Percentiles rank a stretch among this genome's conserved stretches.
phyloP scores from a whole-genome alignment of 2,888 invertebrate genomes.

The Orthosia cruda region DNA sequence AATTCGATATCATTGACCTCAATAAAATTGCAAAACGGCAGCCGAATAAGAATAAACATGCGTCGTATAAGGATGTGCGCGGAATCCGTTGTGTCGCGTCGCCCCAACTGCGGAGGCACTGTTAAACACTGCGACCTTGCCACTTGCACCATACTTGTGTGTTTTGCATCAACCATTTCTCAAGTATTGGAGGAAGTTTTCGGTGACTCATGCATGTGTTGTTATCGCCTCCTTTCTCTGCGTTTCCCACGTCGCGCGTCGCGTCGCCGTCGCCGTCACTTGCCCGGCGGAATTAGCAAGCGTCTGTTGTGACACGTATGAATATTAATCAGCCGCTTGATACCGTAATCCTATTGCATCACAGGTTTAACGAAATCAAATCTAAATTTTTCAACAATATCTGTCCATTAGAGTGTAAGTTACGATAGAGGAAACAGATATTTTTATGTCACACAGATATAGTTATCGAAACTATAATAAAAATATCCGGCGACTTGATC shows the following conservation, averaged over 20 bases:
- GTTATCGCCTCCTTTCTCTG: conserved; percentile 3
- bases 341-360: conserved; percentile 20
- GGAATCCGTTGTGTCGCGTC: conserved; percentile 1
- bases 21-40: conserved; percentile 60
- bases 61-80: conserved; percentile 51
- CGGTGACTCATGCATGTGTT: conserved; percentile 13
- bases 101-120: background rate
- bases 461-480: conserved; percentile 46
- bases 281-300: background rate
- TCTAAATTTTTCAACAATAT: conserved; percentile 34
- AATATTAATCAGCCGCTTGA: conserved; percentile 32
- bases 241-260: background rate
- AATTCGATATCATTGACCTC: conserved; percentile 68
- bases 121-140: conserved; percentile 27
- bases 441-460: conserved; percentile 27
- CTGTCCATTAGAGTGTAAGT: conserved; percentile 20
- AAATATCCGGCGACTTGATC: conserved; percentile 48
- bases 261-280: background rate
- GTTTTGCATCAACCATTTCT: conserved; percentile 15
- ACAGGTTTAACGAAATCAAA: background rate
- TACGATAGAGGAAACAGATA: conserved; percentile 40
- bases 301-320: conserved; percentile 10
- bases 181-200: conserved; percentile 25
- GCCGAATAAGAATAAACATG: conserved; percentile 48
- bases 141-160: conserved; percentile 7